Evolutionary conservation across 2,888 invertebrate genomes (phyloP).

Genomic region (Phlogophora meticulosa): DNA sequence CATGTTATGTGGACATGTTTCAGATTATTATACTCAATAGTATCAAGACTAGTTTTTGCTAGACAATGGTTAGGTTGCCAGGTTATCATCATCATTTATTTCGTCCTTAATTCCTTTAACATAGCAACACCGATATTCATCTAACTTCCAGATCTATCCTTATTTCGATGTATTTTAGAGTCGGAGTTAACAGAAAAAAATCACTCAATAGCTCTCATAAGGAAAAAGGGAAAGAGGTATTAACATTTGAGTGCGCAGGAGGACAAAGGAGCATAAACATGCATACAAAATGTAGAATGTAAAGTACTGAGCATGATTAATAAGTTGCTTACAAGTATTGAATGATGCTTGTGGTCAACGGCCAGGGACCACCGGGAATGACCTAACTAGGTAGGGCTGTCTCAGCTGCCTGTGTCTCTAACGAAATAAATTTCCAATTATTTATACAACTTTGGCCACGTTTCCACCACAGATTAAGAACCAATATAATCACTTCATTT

Average conservation of each 20-base stretch:
- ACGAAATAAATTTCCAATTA: neutral
- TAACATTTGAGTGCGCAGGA: slow-evolving; percentile 6
- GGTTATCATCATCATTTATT: neutral
- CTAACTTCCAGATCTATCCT: too few species aligned
- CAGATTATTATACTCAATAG: too few species aligned
- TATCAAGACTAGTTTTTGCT: too few species aligned
- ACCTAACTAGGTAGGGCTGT: slow-evolving; percentile 48
- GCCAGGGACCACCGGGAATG: slow-evolving; percentile 57
- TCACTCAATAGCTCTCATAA: neutral
- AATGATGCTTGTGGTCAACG: slow-evolving; percentile 50
- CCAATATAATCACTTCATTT: too few species aligned
- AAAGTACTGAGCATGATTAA: slow-evolving; percentile 59
- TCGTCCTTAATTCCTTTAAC: neutral
- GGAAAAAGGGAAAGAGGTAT: slow-evolving; percentile 29
- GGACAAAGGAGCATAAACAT: slow-evolving; percentile 62
- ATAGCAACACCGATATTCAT: neutral
- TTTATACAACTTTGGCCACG: too few species aligned
- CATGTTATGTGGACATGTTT: too few species aligned
- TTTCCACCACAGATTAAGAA: too few species aligned
- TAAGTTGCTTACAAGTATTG: slow-evolving; percentile 55
- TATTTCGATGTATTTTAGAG: neutral
- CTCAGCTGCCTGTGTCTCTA: slow-evolving; percentile 37
- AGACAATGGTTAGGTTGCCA: neutral
- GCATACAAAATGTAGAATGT: slow-evolving; percentile 38
- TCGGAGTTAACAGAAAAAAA: neutral